Evolutionary conservation across 2,888 invertebrate species (phyloP), one percentile per base, ranked within the genome.

Genomic region (Poecilobothrus nobilitatus): DNA sequence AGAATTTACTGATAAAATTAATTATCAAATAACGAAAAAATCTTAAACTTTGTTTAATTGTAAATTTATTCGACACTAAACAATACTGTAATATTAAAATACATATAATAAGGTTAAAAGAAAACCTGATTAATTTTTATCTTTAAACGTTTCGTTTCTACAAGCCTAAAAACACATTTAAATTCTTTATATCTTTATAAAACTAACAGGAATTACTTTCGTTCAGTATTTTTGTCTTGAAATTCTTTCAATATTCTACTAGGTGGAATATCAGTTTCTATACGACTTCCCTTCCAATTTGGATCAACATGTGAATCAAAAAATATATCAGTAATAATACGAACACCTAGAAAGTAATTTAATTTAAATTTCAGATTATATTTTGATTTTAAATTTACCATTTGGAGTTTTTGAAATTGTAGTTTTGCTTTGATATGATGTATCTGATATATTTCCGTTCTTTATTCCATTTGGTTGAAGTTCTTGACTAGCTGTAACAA

Each of bases 191-290:
- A 27, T 27, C 2, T 27, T 27, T 27, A 5, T 2, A 27, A 27
- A 27, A 27, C 3, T 27, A 27, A 27, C 5, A 27, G 5, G 27
- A 15, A 41, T 41, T 41, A 41, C 15, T 41, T 41, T 41, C 15
- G 12, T 41, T 41, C 41, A 41, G 12, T 66, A 10, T 67, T 66
- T 65, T 70, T 75, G 68, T 77, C 74, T 68, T 79, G 79, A 71
- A 80, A 81, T 12, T 81, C 81, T 27, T 74, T 70, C 53, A 80
- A 72, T 67, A 80, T 80, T 70, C 76, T 79, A 69, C 80, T 80
- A 10, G 77, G 76, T 1, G 80, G 81, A 62, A 81, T 78, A 64
- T 80, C 80, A 20, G 80, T 80, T 70, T 79, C 80, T 66, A 80
- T 77, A 34, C 79, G 77, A 67, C 78, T 79, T 64, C 78, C 80